Percentiles rank a stretch among this genome's conserved stretches.
Conservation (phyloP, 2,113 vertebrate species). For the Struthidea cinerea region DNA sequence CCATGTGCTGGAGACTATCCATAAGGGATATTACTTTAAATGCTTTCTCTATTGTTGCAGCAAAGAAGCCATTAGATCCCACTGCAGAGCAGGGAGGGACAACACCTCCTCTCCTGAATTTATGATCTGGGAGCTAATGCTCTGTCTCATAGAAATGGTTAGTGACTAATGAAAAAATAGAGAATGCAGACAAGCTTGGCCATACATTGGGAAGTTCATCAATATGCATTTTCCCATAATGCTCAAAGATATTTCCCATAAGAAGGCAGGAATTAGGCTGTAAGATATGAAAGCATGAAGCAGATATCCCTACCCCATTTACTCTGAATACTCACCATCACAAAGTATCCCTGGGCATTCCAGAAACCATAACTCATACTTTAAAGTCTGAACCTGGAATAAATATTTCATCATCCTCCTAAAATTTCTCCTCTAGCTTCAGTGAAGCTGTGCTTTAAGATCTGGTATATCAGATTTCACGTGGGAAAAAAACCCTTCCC, state of each 20-base stretch:
- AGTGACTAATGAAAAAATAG: constrained; percentile 26
- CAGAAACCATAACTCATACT: not conserved
- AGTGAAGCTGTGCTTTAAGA: not conserved
- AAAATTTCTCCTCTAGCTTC: not conserved
- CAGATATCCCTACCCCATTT: not conserved
- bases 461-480: not conserved
- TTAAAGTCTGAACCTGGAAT: not conserved
- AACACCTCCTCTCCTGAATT: constrained; percentile 3
- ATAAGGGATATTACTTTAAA: constrained; percentile 9
- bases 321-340: not conserved
- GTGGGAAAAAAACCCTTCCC: rapidly evolving
- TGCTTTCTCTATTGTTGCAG: not conserved
- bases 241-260: not conserved
- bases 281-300: not conserved
- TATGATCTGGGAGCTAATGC: constrained; percentile 26
- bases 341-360: not conserved
- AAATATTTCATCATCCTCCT: not conserved
- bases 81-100: not conserved
- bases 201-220: not conserved
- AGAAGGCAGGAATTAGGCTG: not conserved
- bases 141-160: constrained; percentile 11
- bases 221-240: not conserved
- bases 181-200: not conserved
- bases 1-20: not conserved
- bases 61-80: not conserved